These are phyloP conservation scores for Adoxophyes honmai DNA, from an alignment of 1,140 invertebrate species.

Conservation along the genomic window DNA sequence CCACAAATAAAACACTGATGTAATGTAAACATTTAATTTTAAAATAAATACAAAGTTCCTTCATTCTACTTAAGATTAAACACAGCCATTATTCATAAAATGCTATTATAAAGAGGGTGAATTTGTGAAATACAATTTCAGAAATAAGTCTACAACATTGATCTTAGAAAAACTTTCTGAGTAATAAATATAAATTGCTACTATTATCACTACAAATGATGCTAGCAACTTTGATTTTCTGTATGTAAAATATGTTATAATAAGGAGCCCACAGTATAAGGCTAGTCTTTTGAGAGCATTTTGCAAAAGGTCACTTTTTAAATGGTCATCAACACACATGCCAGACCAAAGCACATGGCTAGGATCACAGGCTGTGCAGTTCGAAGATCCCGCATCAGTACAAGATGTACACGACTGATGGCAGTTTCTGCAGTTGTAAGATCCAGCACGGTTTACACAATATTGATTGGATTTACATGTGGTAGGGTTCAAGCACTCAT, in stretches of 20 bases:
- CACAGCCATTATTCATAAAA: conserved; percentile 2
- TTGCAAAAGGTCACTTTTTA: conserved; percentile 32
- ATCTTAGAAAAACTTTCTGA: conserved; percentile 40
- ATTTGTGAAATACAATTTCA: conserved; percentile 13
- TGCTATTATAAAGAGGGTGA: neutral
- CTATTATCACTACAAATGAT: conserved; percentile 34
- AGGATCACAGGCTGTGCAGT: conserved; percentile 53
- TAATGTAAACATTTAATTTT: neutral
- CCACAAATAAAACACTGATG: neutral
- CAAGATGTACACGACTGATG: conserved; percentile 90
- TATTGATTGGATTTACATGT: conserved; percentile 88
- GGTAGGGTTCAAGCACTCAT: conserved; percentile 88
- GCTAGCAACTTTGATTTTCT: conserved; percentile 41
- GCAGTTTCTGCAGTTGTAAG: conserved; percentile 88
- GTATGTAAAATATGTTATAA: conserved; percentile 39
- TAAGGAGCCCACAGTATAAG: conserved; percentile 41
- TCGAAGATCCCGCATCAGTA: conserved; percentile 86
- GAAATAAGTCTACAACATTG: conserved; percentile 30
- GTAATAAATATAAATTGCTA: conserved; percentile 46
- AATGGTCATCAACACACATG: conserved; percentile 45
- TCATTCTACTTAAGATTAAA: conserved; percentile 8
- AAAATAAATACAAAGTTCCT: neutral
- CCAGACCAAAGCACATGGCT: conserved; percentile 40
- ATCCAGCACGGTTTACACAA: conserved; percentile 95
- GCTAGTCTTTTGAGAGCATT: conserved; percentile 33